Evolutionary conservation across 2,797 vertebrate genomes (phyloP).

Genomic region (Echiichthys vipera): DNA sequence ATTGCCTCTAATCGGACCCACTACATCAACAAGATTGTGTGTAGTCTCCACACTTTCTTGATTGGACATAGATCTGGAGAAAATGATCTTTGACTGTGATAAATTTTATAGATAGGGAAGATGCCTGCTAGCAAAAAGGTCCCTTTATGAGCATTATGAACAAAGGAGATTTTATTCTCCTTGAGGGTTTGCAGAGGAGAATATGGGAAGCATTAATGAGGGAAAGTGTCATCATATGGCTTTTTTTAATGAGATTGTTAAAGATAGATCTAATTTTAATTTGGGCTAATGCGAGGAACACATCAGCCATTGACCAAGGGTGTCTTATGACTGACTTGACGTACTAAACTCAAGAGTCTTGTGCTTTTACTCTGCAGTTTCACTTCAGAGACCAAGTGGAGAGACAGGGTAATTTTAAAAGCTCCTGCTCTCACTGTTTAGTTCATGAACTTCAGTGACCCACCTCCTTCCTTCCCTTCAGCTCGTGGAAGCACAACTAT

Average conservation of each 20-base stretch:
- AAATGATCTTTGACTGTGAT: conserved; percentile 47
- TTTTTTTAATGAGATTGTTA: conserved; percentile 79
- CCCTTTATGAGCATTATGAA: conserved; percentile 46
- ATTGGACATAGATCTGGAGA: conserved; percentile 65
- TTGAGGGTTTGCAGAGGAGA: conserved; percentile 42
- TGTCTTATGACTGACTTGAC: conserved; percentile 85
- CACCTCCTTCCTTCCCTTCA: conserved; percentile 45
- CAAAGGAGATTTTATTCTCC: conserved; percentile 64
- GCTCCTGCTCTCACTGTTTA: conserved; percentile 50
- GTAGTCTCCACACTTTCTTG: conserved; percentile 45
- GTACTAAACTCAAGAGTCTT: conserved; percentile 78
- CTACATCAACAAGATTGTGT: conserved; percentile 50
- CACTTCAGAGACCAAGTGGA: conserved; percentile 57
- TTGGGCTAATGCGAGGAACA: conserved; percentile 82
- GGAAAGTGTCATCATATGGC: conserved; percentile 75
- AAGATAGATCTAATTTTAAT: conserved; percentile 85
- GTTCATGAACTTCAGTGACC: conserved; percentile 72
- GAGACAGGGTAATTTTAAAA: conserved; percentile 66
- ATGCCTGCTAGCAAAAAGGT: conserved; percentile 34
- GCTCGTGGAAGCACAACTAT: conserved; percentile 65
- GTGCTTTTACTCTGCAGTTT: conserved; percentile 81
- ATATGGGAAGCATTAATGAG: conserved; percentile 57
- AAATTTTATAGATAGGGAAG: conserved; percentile 49
- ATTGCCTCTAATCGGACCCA: conserved; percentile 57
- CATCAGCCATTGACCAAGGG: conserved; percentile 78